A percentile compares a stretch with the other conserved stretches of the same genome.
Conservation (phyloP, 2,797 vertebrate genomes). For the Lepus oiostolus region DNA sequence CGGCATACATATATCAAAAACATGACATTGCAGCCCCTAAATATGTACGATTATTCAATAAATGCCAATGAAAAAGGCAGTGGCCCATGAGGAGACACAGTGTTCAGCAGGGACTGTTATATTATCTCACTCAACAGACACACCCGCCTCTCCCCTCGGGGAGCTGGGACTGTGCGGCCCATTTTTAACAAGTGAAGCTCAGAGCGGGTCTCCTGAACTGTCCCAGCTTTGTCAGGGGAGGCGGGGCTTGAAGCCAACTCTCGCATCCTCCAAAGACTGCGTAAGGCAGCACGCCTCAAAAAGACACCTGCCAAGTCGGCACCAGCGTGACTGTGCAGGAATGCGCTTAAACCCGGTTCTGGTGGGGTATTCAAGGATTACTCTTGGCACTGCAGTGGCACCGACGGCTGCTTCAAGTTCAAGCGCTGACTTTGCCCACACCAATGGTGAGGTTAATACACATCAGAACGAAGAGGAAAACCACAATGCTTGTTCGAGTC, state of each 20-base stretch:
- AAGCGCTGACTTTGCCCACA: neutral
- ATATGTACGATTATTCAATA: too few relatives aligned
- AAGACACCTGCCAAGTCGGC: neutral
- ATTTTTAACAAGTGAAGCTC: neutral
- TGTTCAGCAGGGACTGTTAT: rapidly evolving
- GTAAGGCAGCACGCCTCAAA: too few relatives aligned
- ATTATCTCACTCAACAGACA: rapidly evolving
- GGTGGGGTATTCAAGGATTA: too few relatives aligned
- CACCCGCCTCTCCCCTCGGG: too few relatives aligned
- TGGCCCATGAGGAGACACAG: neutral
- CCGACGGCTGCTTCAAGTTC: neutral
- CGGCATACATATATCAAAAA: too few relatives aligned
- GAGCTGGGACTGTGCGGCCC: too few relatives aligned
- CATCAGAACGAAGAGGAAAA: neutral
- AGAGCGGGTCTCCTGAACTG: neutral
- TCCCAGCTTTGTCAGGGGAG: neutral
- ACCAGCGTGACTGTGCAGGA: neutral
- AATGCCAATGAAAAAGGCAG: too few relatives aligned
- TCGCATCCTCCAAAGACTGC: neutral
- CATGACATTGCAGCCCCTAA: too few relatives aligned
- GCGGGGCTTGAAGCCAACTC: neutral
- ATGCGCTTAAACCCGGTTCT: neutral
- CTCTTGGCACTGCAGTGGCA: neutral
- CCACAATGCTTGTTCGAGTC: neutral
- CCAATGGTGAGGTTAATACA: neutral